These are phyloP conservation scores for Pipra filicauda DNA, from an alignment of 2,113 vertebrate genomes.

Conservation along the genomic window DNA sequence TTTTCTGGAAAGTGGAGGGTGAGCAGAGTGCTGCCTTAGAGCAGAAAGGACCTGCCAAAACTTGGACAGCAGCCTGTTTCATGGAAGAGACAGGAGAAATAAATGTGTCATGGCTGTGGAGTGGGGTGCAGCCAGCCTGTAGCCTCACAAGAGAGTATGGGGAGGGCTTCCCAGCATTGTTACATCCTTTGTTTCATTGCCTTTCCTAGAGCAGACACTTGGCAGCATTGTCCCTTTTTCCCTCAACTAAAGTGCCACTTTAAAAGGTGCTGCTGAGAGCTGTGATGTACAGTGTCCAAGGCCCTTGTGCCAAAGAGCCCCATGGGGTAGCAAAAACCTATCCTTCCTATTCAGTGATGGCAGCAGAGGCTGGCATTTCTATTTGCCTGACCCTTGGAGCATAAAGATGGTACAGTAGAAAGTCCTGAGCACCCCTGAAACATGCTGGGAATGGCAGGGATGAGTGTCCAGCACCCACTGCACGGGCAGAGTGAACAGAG, in stretches of 20 bases:
- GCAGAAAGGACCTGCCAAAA: not conserved
- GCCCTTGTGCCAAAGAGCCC: not conserved
- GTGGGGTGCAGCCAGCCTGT: not conserved
- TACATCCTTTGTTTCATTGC: not conserved
- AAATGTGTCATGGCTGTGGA: not conserved
- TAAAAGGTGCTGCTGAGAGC: not conserved
- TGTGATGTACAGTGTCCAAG: not conserved
- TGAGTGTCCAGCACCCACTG: not conserved
- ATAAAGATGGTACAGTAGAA: not conserved
- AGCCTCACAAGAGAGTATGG: not conserved
- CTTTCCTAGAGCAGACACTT: not conserved
- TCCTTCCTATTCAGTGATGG: not conserved
- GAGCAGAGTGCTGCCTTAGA: not conserved
- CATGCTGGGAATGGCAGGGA: not conserved
- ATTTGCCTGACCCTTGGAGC: not conserved
- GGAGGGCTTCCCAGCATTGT: not conserved
- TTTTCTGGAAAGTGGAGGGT: not conserved
- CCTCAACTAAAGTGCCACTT: not conserved
- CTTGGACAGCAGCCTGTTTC: not conserved
- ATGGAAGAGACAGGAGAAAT: not conserved
- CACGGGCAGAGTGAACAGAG: not conserved
- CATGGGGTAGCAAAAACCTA: not conserved
- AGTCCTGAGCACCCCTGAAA: not conserved
- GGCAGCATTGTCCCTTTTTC: not conserved
- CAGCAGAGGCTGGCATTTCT: not conserved